Evolutionary conservation across 2,797 vertebrate genomes (phyloP).

Genomic region (Rhynchotus rufescens): DNA sequence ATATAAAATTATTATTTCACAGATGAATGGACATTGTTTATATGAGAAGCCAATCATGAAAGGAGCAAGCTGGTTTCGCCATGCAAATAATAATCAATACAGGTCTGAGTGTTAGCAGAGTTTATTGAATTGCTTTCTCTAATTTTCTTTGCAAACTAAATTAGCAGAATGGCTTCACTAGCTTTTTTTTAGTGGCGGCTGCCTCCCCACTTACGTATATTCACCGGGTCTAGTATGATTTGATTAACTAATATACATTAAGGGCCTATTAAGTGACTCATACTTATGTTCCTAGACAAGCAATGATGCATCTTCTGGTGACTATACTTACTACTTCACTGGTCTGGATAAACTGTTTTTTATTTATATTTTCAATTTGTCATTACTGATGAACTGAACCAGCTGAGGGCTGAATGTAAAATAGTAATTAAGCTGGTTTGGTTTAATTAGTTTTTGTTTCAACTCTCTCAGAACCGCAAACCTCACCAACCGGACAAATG

Average conservation of each 20-base stretch:
- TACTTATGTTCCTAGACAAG: conserved; percentile 49
- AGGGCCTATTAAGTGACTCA: conserved; percentile 50
- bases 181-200: conserved; percentile 33
- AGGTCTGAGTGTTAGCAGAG: background rate
- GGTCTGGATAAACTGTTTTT: conserved; percentile 20
- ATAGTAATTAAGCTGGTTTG: conserved; percentile 66
- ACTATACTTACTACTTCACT: background rate
- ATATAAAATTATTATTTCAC: background rate
- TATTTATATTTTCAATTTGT: conserved; percentile 56
- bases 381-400: conserved; percentile 11
- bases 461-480: conserved; percentile 50
- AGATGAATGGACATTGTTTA: background rate
- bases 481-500: conserved; percentile 61
- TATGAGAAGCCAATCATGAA: background rate
- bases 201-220: conserved; percentile 47
- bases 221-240: conserved; percentile 67
- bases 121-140: conserved; percentile 28
- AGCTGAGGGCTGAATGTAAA: conserved; percentile 50
- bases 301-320: conserved; percentile 38
- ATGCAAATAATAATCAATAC: background rate
- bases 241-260: conserved; percentile 47
- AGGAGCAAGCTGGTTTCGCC: accelerated
- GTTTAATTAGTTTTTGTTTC: conserved; percentile 78
- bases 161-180: conserved; percentile 32
- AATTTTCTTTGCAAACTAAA: conserved; percentile 45